phyloP scores from a whole-genome alignment of 2,113 vertebrate species.

The Capra hircus region DNA sequence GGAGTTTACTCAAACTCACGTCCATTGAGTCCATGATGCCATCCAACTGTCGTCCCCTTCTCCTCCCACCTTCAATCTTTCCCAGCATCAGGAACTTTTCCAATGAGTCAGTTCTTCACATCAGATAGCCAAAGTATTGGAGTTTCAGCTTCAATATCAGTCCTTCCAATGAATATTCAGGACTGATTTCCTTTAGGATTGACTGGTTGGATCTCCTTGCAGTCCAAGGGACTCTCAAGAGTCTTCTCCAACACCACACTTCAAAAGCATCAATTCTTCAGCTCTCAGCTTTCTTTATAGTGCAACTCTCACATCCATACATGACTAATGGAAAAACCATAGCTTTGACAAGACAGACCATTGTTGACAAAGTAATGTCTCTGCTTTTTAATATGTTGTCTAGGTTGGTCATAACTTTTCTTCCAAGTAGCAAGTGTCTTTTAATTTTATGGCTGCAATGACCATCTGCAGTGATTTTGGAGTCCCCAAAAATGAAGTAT shows the following conservation, averaged over 20 bases:
- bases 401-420: not conserved
- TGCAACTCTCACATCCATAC: not conserved
- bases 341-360: not conserved
- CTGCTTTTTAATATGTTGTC: not conserved
- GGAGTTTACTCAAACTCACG: not conserved
- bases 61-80: not conserved
- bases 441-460: not conserved
- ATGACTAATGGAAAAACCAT: not conserved
- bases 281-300: not conserved
- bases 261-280: not conserved
- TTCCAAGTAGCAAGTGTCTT: not conserved
- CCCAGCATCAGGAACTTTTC: not conserved
- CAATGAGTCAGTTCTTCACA: not conserved
- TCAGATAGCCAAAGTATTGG: not conserved
- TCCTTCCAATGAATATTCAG: not conserved
- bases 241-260: not conserved
- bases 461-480: not conserved
- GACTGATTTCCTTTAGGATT: not conserved
- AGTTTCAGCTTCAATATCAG: not conserved
- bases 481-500: not conserved
- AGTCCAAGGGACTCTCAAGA: not conserved
- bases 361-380: not conserved
- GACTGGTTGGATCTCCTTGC: not conserved
- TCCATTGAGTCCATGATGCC: not conserved
- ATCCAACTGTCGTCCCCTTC: not conserved